Evolutionary conservation across 1,140 invertebrate genomes (phyloP), one percentile per base, ranked within the genome.

Genomic region (Sinella curviseta): DNA sequence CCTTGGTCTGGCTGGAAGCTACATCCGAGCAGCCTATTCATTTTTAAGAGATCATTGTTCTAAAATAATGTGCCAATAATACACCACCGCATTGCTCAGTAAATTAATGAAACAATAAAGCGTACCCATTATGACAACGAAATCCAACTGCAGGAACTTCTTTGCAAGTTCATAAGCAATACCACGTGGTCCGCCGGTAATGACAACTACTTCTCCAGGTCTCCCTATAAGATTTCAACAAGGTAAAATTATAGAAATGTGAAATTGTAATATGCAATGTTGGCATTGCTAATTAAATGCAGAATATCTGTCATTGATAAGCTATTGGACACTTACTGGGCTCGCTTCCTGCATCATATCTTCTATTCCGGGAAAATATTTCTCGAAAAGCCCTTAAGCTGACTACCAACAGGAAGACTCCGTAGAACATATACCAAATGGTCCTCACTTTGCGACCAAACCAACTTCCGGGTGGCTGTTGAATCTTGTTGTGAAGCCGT

Each of bases 121-220:
- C 14, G 57, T 90, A 94, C 94, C 95, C 85, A 97, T 93, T 80
- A 97, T 89, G 36, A 97, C 94, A 85, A 91, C 91, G 87, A 95
- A 92, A 81, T 95, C 92, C 85, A 92, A 92, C 85, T 93, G 87
- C 30, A 96, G 86, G 28, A 97, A 87, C 86, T 92, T 92, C 86
- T 92, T 92, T 17, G 94, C 91, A 26, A 95, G 90, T 86, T 92
- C 89, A n/a, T 89, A 88, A 20, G 95, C 96, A 85, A 97, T 96
- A 20, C 96, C 96, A 82, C 93, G 28, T 20, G 93, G 91, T 16
- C 95, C 95, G 77, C 96, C 96, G 3, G 95, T 97, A 55, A 97
- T 91, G 80, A 97, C 91, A 55, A 93, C 95, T 65, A 94, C 88
- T 88, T 91, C 90, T 54, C 90, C 92, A 24, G 86, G 65, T 33